Percentiles rank a stretch among this genome's conserved stretches.
Evolutionary conservation across 2,113 vertebrate genomes (phyloP).

Genomic region (Syngnathus floridae): DNA sequence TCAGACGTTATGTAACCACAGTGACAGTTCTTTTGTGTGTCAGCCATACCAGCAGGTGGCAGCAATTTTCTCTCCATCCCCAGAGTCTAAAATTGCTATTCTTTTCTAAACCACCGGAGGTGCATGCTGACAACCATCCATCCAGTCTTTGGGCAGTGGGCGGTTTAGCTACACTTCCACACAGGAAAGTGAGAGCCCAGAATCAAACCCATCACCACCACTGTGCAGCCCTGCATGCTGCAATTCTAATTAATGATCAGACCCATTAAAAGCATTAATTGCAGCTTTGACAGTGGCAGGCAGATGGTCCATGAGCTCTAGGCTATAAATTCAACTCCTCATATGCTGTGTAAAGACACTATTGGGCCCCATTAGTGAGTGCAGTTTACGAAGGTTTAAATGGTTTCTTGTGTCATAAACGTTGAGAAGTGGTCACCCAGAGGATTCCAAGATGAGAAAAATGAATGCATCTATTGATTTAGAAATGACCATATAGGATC

Average conservation of each 20-base stretch:
- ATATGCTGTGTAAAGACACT: neutral
- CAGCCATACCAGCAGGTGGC: slow-evolving; percentile 47
- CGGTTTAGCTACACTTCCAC: no score
- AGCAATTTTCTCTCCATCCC: slow-evolving; percentile 15
- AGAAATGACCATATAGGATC: neutral
- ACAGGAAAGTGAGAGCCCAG: no score
- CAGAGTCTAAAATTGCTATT: neutral
- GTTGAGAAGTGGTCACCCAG: neutral
- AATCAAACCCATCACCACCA: no score
- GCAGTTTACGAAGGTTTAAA: neutral
- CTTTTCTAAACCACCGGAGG: neutral
- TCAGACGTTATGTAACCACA: slow-evolving; percentile 13
- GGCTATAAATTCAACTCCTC: neutral
- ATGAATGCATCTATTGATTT: neutral
- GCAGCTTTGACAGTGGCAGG: neutral
- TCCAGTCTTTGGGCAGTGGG: no score
- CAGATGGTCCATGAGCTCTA: neutral
- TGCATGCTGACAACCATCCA: neutral
- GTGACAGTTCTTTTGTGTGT: neutral
- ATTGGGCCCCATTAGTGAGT: neutral
- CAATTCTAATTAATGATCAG: neutral
- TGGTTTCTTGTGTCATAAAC: neutral
- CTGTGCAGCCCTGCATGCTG: no score
- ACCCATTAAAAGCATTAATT: neutral
- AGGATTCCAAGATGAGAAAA: neutral